A percentile compares a stretch with the other conserved stretches of the same genome.
Conservation (phyloP, 2,113 vertebrate genomes). For the Xenotilapia leptura region DNA sequence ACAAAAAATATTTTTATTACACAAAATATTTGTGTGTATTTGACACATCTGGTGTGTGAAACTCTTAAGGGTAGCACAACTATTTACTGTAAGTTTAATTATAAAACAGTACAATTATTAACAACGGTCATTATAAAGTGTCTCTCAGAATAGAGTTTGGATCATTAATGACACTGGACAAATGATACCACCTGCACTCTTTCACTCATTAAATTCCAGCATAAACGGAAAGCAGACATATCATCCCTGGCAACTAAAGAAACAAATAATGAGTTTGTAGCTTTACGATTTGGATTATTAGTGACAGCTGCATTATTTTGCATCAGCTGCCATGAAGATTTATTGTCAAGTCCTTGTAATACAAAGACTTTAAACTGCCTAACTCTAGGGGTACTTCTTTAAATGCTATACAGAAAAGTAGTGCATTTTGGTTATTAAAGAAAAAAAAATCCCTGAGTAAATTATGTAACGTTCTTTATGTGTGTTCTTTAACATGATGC, state of each 20-base stretch:
- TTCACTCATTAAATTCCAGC: neutral
- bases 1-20: rapidly evolving
- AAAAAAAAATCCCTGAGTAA: neutral
- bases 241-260: neutral
- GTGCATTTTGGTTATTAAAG: neutral
- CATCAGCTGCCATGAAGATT: neutral
- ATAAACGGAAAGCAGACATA: neutral
- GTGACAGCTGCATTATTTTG: neutral
- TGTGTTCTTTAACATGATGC: neutral
- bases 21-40: neutral
- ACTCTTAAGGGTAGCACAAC: neutral
- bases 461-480: neutral
- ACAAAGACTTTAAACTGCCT: neutral
- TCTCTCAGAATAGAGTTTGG: neutral
- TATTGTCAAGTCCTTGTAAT: neutral
- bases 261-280: neutral
- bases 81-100: neutral
- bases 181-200: neutral
- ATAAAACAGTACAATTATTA: neutral
- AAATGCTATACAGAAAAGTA: neutral
- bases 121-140: neutral
- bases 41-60: neutral
- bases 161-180: neutral
- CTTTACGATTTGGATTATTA: neutral
- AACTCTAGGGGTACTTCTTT: neutral